phyloP scores from a whole-genome alignment of 2,113 vertebrate species.

The Petrocephalus microphthalmus region DNA sequence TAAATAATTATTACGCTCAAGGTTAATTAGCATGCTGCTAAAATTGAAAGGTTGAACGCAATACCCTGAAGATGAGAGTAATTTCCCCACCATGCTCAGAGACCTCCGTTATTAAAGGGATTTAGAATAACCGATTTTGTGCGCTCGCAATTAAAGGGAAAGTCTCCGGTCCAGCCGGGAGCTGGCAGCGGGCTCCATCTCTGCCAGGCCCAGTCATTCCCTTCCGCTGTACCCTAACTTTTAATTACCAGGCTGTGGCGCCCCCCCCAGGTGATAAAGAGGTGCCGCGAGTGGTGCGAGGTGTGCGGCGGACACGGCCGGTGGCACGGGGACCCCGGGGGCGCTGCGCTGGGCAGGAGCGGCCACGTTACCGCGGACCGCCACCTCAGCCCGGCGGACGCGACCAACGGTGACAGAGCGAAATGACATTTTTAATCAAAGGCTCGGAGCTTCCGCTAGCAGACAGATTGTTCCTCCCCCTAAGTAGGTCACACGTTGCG shows the following conservation, averaged over 20 bases:
- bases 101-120: slow-evolving; percentile 5
- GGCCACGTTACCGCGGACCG: slow-evolving; percentile 11
- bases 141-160: not conserved
- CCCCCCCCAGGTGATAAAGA: slow-evolving; percentile 37
- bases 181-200: not conserved
- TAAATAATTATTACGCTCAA: slow-evolving; percentile 17
- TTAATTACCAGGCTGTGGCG: slow-evolving; percentile 31
- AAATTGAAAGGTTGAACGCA: slow-evolving; percentile 11
- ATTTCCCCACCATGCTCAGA: slow-evolving; percentile 14
- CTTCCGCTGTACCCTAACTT: slow-evolving; percentile 27
- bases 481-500: slow-evolving; percentile 68
- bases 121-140: slow-evolving; percentile 9
- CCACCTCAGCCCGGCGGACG: slow-evolving; percentile 25
- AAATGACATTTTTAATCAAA: slow-evolving; percentile 58
- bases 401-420: slow-evolving; percentile 37
- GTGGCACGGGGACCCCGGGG: slow-evolving; percentile 19
- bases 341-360: slow-evolving; percentile 25
- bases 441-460: slow-evolving; percentile 41
- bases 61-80: not conserved
- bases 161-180: not conserved
- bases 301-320: not conserved
- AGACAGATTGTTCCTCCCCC: slow-evolving; percentile 57
- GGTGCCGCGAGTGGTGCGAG: slow-evolving; percentile 5
- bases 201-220: not conserved
- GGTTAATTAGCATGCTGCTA: slow-evolving; percentile 33